Conservation (phyloP, 1,140 invertebrate genomes). For the Saccostrea echinata region DNA sequence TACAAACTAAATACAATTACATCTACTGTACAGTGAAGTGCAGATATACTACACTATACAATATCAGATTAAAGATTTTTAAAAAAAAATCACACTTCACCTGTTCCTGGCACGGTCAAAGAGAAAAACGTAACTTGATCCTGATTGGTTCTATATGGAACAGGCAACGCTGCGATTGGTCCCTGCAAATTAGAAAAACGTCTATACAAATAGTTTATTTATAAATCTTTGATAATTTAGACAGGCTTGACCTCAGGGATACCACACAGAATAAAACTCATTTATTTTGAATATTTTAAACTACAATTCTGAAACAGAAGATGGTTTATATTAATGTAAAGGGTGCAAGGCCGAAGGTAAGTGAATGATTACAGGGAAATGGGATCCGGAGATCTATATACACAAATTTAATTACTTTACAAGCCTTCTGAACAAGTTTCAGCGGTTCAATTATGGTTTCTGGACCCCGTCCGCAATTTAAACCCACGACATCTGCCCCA, state of each 20-base stretch:
- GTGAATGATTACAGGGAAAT: no score
- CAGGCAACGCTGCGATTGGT: slow-evolving; percentile 71
- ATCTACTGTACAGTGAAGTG: no score
- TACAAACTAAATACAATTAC: no score
- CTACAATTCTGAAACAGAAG: no score
- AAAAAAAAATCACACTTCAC: not conserved
- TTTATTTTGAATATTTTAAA: no score
- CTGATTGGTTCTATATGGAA: slow-evolving; percentile 65
- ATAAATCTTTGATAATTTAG: not conserved
- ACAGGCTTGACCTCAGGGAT: no score
- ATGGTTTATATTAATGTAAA: no score
- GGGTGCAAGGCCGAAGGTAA: no score
- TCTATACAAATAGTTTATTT: not conserved
- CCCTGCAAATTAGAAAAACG: slow-evolving; percentile 54
- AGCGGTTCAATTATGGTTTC: slow-evolving; percentile 62
- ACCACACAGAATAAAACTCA: no score
- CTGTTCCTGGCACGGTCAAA: slow-evolving; percentile 64
- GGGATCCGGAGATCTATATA: not conserved
- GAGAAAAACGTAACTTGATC: slow-evolving; percentile 63
- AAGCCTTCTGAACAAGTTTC: slow-evolving; percentile 60
- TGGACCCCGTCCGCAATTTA: slow-evolving; percentile 70
- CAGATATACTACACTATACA: no score
- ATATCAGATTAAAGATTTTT: no score
- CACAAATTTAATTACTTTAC: slow-evolving; percentile 59
- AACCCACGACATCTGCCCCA: slow-evolving; percentile 70